phyloP scores from a whole-genome alignment of 64 coral and sea anemone genomes.

The Hydrozoanthus tunicans region DNA sequence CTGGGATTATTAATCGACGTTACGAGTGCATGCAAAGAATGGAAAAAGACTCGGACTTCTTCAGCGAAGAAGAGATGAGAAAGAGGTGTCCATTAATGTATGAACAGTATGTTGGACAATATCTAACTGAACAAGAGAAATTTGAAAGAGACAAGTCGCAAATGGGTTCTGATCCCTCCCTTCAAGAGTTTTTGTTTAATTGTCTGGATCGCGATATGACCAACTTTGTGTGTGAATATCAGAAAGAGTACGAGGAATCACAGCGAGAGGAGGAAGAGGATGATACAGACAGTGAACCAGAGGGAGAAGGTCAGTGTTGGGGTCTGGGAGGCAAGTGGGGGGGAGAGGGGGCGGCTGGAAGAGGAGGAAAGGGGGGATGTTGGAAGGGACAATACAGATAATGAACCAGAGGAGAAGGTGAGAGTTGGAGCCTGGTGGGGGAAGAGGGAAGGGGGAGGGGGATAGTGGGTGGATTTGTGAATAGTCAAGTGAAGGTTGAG shows the following conservation, averaged over 20 bases:
- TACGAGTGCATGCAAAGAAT: slow-evolving; percentile 86
- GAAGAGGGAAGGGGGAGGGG: background rate
- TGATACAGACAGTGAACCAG: slow-evolving; percentile 52
- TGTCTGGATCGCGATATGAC: slow-evolving; percentile 72
- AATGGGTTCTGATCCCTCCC: slow-evolving; percentile 46
- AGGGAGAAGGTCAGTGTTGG: slow-evolving; percentile 19
- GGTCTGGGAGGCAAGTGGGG: too few species aligned
- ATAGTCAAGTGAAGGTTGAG: too few species aligned
- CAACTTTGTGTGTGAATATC: slow-evolving; percentile 68
- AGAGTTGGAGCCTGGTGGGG: background rate
- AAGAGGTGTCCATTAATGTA: slow-evolving; percentile 84
- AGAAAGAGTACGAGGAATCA: slow-evolving; percentile 64
- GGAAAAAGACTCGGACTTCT: slow-evolving; percentile 68
- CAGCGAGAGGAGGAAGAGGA: slow-evolving; percentile 70
- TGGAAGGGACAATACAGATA: background rate
- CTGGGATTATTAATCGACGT: slow-evolving; percentile 77
- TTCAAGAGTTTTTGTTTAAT: slow-evolving; percentile 78
- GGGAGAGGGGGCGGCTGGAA: background rate
- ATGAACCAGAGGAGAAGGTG: slow-evolving; percentile 37
- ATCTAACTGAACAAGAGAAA: slow-evolving; percentile 81
- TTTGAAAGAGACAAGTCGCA: slow-evolving; percentile 71
- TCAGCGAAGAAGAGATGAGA: slow-evolving; percentile 82
- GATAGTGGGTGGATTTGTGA: background rate
- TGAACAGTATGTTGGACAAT: slow-evolving; percentile 92
- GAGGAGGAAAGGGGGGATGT: slow-evolving; percentile 66